A percentile compares a stretch with the other conserved stretches of the same genome.
phyloP scores from a whole-genome alignment of 1,140 invertebrate genomes.

The Trachymyrmex cornetzi region DNA sequence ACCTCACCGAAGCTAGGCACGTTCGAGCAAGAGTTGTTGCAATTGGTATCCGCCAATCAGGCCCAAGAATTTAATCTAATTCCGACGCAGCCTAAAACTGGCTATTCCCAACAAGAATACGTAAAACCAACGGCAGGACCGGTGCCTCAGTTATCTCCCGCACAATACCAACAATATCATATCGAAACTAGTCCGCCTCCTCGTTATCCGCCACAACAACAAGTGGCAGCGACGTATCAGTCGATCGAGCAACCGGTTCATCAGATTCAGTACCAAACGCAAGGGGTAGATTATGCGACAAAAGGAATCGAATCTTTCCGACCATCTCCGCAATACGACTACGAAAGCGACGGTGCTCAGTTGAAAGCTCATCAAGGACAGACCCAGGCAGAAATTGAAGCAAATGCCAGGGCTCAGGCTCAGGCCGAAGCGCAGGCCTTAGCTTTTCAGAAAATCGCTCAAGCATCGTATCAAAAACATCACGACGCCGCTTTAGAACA shows the following conservation, averaged over 20 bases:
- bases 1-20: slow-evolving; percentile 80
- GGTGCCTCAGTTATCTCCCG: slow-evolving; percentile 65
- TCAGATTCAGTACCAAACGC: slow-evolving; percentile 68
- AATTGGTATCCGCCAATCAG: slow-evolving; percentile 83
- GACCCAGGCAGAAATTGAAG: slow-evolving; percentile 74
- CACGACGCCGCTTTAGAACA: slow-evolving; percentile 82
- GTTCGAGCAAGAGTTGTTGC: slow-evolving; percentile 83
- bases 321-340: slow-evolving; percentile 80
- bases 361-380: slow-evolving; percentile 61
- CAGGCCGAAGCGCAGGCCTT: slow-evolving; percentile 83
- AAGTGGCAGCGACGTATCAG: slow-evolving; percentile 64
- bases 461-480: slow-evolving; percentile 83
- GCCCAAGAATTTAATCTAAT: slow-evolving; percentile 83
- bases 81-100: slow-evolving; percentile 71
- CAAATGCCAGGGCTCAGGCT: slow-evolving; percentile 80
- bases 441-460: slow-evolving; percentile 83
- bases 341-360: slow-evolving; percentile 76
- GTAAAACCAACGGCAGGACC: slow-evolving; percentile 74
- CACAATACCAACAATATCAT: slow-evolving; percentile 86
- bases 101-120: slow-evolving; percentile 74
- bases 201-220: slow-evolving; percentile 74
- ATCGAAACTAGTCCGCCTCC: slow-evolving; percentile 83
- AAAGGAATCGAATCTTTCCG: slow-evolving; percentile 50
- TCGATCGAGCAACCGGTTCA: slow-evolving; percentile 77
- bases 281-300: slow-evolving; percentile 31